These are phyloP conservation scores for Sardina pilchardus DNA, from an alignment of 2,113 vertebrate genomes.

Conservation along the genomic window DNA sequence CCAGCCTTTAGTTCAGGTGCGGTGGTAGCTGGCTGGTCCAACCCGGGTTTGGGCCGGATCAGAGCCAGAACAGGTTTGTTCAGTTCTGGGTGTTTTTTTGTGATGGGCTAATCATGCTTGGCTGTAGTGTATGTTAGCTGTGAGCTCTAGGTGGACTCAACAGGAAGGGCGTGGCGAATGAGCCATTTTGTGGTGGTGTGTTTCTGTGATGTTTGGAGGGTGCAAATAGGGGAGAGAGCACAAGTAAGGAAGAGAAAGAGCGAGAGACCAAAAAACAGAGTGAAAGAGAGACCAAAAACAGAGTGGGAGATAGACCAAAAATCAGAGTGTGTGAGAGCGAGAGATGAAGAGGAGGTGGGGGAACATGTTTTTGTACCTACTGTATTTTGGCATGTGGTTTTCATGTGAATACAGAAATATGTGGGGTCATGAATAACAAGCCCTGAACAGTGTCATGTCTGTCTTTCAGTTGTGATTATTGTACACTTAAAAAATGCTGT, in stretches of 20 bases:
- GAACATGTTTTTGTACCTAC: too few relatives aligned
- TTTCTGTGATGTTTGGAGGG: too few relatives aligned
- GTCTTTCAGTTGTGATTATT: neutral
- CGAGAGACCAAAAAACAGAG: too few relatives aligned
- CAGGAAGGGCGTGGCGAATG: neutral
- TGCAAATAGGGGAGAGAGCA: too few relatives aligned
- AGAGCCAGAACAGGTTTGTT: neutral
- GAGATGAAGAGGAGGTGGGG: neutral
- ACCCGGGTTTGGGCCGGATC: neutral
- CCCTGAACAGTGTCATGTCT: neutral
- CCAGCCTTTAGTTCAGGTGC: neutral
- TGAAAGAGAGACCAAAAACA: too few relatives aligned
- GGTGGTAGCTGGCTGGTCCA: neutral
- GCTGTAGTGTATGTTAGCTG: neutral
- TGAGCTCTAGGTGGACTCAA: neutral
- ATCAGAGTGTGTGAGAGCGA: too few relatives aligned
- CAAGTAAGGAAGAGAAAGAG: too few relatives aligned
- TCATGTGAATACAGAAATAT: too few relatives aligned
- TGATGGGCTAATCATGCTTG: neutral
- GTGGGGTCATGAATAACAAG: too few relatives aligned
- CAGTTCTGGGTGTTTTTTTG: neutral
- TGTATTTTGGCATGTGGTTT: too few relatives aligned
- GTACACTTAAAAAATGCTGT: neutral
- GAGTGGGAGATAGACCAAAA: too few relatives aligned
- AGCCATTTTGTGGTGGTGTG: neutral